phyloP scores from a whole-genome alignment of 2,797 vertebrate species.

The Cheirogaleus major region DNA sequence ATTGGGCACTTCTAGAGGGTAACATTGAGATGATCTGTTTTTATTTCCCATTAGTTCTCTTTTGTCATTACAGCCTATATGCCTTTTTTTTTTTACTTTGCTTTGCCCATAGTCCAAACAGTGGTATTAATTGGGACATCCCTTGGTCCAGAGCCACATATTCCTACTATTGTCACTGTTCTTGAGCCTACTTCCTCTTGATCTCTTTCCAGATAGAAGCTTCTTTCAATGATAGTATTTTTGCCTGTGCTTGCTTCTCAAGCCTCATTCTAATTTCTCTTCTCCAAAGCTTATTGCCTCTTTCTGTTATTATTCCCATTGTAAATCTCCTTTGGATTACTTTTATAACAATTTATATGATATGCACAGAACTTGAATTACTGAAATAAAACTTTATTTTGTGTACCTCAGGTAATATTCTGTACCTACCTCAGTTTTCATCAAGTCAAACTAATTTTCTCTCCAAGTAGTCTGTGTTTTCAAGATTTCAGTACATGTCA shows the following conservation, averaged over 20 bases:
- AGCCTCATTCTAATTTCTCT: conserved; percentile 1
- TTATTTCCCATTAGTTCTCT: background rate
- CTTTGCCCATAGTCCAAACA: background rate
- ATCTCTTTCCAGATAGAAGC: background rate
- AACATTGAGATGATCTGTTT: background rate
- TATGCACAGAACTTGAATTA: conserved; percentile 18
- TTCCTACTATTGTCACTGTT: background rate
- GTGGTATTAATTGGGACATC: background rate
- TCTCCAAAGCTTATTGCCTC: background rate
- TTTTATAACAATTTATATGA: background rate
- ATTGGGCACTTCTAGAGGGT: background rate
- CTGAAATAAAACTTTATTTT: conserved; percentile 22
- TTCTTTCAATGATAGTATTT: background rate
- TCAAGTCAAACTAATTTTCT: conserved; percentile 33
- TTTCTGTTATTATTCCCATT: background rate
- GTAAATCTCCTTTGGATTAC: conserved; percentile 35
- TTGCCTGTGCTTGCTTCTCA: background rate
- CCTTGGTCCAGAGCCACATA: background rate
- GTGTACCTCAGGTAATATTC: background rate
- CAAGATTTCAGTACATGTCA: conserved; percentile 18
- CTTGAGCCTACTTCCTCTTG: background rate
- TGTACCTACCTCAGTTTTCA: background rate
- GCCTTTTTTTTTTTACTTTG: background rate
- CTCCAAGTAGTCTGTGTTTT: conserved; percentile 9
- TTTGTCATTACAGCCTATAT: background rate